Conservation (phyloP, 2,113 vertebrate genomes). For the Pristiophorus japonicus region DNA sequence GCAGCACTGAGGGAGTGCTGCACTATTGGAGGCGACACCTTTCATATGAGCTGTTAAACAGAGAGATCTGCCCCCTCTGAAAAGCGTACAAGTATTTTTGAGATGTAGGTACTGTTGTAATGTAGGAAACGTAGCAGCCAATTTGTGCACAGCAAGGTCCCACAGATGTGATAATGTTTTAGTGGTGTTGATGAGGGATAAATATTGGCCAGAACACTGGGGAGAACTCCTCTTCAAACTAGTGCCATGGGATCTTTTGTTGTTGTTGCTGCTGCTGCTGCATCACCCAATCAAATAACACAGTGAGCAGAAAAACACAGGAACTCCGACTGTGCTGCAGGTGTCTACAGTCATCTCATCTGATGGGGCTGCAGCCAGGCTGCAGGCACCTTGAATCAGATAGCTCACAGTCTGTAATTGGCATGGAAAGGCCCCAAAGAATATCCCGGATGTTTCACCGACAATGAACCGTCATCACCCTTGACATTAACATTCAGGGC, state of each 20-base stretch:
- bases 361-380: neutral
- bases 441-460: neutral
- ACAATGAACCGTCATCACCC: neutral
- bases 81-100: neutral
- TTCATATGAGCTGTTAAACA: neutral
- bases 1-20: neutral
- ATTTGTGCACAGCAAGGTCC: neutral
- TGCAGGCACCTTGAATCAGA: neutral
- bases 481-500: neutral
- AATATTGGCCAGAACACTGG: neutral
- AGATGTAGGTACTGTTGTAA: neutral
- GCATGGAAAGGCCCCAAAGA: neutral
- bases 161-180: neutral
- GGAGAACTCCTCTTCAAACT: neutral
- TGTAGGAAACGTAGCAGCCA: neutral
- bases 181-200: neutral
- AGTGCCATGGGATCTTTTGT: neutral
- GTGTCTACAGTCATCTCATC: neutral
- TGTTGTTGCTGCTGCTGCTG: too few species aligned
- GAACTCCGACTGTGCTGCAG: neutral
- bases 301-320: neutral
- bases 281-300: too few species aligned
- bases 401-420: neutral
- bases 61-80: too few species aligned
- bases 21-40: neutral